phyloP scores from a whole-genome alignment of 2,888 invertebrate species.

The Protodeltote pygarga region DNA sequence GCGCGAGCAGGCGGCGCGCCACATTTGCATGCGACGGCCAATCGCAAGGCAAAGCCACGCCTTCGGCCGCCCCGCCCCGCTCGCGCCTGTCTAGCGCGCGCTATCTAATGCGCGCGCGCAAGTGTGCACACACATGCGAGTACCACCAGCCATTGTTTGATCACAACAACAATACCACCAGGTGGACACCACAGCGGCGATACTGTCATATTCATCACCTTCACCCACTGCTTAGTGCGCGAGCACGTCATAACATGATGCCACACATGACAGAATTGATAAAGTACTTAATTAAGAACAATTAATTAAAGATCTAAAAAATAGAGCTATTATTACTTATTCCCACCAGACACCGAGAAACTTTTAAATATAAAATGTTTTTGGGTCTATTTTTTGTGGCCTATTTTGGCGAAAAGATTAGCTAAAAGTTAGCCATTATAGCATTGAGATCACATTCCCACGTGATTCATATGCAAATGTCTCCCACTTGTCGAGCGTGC shows the following conservation, averaged over 20 bases:
- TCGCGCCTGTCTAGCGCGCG: slow-evolving; percentile 31
- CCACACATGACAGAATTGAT: too few relatives aligned
- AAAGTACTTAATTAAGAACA: too few relatives aligned
- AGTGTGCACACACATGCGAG: slow-evolving; percentile 12
- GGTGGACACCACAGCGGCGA: too few relatives aligned
- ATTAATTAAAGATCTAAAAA: too few relatives aligned
- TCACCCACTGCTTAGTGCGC: not conserved
- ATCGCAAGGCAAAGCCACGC: slow-evolving; percentile 64
- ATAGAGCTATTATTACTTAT: too few relatives aligned
- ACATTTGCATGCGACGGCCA: slow-evolving; percentile 80
- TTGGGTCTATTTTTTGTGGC: too few relatives aligned
- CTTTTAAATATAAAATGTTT: too few relatives aligned
- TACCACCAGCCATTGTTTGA: slow-evolving; percentile 3
- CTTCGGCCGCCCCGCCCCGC: slow-evolving; percentile 44
- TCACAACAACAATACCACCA: too few relatives aligned
- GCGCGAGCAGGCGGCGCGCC: slow-evolving; percentile 69
- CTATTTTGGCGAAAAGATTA: too few relatives aligned
- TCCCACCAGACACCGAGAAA: too few relatives aligned
- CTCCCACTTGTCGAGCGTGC: slow-evolving; percentile 6
- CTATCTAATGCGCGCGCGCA: slow-evolving; percentile 40
- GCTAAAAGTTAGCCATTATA: not conserved
- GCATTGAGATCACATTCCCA: not conserved
- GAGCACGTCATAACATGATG: not conserved
- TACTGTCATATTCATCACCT: not conserved
- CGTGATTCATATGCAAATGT: slow-evolving; percentile 24